Evolutionary conservation across 2,113 vertebrate species (phyloP).

Genomic region (Crypturellus undulatus): DNA sequence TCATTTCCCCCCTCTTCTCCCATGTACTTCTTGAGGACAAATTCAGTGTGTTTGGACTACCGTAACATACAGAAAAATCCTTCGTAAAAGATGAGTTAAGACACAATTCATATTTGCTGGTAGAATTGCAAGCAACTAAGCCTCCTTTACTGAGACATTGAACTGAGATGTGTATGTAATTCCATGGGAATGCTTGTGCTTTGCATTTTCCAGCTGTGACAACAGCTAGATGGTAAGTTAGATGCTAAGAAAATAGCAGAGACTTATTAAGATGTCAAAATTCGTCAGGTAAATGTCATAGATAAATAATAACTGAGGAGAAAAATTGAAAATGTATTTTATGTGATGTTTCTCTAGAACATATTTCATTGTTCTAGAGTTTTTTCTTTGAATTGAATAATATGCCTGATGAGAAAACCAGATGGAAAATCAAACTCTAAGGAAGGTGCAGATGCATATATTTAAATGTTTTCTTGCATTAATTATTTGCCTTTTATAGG

Average conservation of each 20-base stretch:
- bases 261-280: background rate
- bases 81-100: background rate
- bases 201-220: background rate
- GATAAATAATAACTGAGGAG: background rate
- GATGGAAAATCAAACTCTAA: background rate
- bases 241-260: background rate
- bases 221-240: background rate
- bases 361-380: background rate
- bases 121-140: background rate
- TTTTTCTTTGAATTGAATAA: background rate
- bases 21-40: background rate
- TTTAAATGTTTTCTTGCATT: background rate
- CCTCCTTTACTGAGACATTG: background rate
- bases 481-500: background rate
- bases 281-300: background rate
- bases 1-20: background rate
- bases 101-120: background rate
- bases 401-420: background rate
- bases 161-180: background rate
- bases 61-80: background rate
- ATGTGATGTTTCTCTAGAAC: background rate
- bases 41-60: background rate
- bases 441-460: background rate
- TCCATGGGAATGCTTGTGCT: rapidly evolving
- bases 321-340: background rate